Evolutionary conservation across 2,888 invertebrate genomes (phyloP), one percentile per base, ranked within the genome.

Genomic region (Steinernema carpocapsae): DNA sequence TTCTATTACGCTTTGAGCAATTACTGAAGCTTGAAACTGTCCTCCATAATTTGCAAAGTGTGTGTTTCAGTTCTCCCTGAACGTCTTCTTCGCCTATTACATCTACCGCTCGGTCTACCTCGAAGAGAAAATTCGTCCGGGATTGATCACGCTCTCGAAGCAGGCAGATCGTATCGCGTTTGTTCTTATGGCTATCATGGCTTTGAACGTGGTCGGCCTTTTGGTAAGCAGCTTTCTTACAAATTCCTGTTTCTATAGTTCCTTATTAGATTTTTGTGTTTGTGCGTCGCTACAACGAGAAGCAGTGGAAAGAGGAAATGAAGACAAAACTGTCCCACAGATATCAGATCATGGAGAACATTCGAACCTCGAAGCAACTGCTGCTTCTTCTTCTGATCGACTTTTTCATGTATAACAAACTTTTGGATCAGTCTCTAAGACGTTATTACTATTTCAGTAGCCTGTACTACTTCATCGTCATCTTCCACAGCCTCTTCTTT

Each of bases 271-370:
- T 64, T 19, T 64, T 64, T 26, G 29, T 26, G 29, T 17, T 64
- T n/a, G 64, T 64, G 14, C 64, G 64, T 17, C 64, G 64, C 37
- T 64, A 32, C 32, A 64, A 64, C 64, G 17, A 64, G 37, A 64
- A 64, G 32, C 64, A 29, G 17, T 64, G 64, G 64, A 26, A 32
- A 7, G 12, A 17, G 26, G 64, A 64, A 12, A 17, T 64, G 32
- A 26, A 29, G 32, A 29, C 17, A 1, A 26, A n/a, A 12, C 14
- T 64, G 10, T 29, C 29, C 26, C 37, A 64, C 37, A 26, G 64
- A 26, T 64, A 64, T n/a, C 64, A 64, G 64, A 64, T 64, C 37
- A 64, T 64, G 64, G 64, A 64, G 64, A 64, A 64, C 64, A 64
- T 64, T 17, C 64, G 64, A 2, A 64, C 64, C 14, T 64, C 64